Conservation (phyloP, 1,140 invertebrate genomes). For the Tachypleus tridentatus region DNA sequence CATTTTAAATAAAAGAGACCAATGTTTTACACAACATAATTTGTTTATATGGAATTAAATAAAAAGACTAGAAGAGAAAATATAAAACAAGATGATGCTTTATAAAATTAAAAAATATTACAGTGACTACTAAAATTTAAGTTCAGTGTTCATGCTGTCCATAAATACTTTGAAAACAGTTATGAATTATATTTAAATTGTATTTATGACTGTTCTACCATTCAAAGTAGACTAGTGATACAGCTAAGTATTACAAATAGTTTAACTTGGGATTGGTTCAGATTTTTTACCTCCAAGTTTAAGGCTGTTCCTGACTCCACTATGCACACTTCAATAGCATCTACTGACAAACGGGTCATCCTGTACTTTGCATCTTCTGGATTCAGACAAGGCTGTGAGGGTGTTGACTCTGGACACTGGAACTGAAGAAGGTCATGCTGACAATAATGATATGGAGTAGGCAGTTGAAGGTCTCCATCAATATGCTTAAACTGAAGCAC, state of each 20-base stretch:
- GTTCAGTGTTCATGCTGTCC: background rate
- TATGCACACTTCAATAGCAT: slow-evolving; percentile 80
- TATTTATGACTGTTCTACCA: background rate
- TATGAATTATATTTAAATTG: slow-evolving; percentile 6
- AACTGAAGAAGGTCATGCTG: slow-evolving; percentile 70
- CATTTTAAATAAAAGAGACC: no score
- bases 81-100: background rate
- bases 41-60: no score
- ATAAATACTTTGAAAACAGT: background rate
- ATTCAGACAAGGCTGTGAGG: slow-evolving; percentile 60
- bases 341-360: slow-evolving; percentile 79
- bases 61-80: no score
- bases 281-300: slow-evolving; percentile 56
- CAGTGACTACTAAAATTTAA: background rate
- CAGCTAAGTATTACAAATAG: slow-evolving; percentile 3
- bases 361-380: slow-evolving; percentile 88
- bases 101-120: background rate
- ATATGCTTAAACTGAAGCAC: slow-evolving; percentile 68
- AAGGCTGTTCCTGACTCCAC: slow-evolving; percentile 77
- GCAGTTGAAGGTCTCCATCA: slow-evolving; percentile 74
- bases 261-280: no score
- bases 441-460: slow-evolving; percentile 61
- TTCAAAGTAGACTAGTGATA: slow-evolving; percentile 7
- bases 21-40: no score
- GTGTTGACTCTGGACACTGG: slow-evolving; percentile 57